Conservation (phyloP, 2,797 vertebrate species). For the Muscicapa comitata region DNA sequence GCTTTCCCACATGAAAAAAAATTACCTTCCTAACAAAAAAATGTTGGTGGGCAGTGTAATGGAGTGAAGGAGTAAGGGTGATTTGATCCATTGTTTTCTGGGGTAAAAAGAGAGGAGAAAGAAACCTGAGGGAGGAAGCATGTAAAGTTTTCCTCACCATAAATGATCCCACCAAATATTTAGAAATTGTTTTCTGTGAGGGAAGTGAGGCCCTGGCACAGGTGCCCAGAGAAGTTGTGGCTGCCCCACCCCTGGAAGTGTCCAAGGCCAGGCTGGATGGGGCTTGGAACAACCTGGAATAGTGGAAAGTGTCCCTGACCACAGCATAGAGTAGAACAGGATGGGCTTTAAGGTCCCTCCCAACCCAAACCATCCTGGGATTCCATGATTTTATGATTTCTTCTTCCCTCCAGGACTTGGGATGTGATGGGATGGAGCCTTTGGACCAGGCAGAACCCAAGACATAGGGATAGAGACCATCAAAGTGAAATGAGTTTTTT, state of each 20-base stretch:
- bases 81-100: background rate
- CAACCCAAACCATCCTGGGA: background rate
- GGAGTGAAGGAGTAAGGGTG: background rate
- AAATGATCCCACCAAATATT: background rate
- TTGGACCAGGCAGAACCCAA: background rate
- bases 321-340: accelerated
- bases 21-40: background rate
- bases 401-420: background rate
- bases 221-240: background rate
- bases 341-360: background rate
- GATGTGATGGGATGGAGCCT: background rate
- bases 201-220: accelerated
- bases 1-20: background rate
- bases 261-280: accelerated
- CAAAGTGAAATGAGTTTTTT: background rate
- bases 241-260: background rate
- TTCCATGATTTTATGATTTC: background rate
- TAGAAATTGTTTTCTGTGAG: background rate
- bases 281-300: accelerated
- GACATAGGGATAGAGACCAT: accelerated
- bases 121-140: background rate
- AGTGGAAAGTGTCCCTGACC: accelerated
- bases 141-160: background rate
- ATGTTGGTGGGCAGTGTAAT: background rate
- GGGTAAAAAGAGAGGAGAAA: background rate